Conservation (phyloP, 2,888 invertebrate species). For the Yponomeuta sedellus region DNA sequence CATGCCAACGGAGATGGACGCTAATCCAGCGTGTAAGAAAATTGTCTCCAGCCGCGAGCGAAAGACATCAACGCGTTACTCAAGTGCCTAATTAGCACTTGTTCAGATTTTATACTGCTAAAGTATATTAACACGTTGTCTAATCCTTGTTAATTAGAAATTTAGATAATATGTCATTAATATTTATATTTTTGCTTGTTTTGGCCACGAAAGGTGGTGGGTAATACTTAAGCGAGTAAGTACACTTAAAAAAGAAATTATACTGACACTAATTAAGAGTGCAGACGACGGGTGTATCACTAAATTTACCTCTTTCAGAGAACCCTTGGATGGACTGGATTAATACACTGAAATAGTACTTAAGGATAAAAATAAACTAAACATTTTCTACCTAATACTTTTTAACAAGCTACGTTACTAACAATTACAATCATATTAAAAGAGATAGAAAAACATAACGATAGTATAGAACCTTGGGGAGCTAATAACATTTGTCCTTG, state of each 20-base stretch:
- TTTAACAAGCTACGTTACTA: not conserved
- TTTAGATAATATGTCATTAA: too few relatives aligned
- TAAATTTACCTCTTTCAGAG: too few relatives aligned
- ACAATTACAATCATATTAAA: not conserved
- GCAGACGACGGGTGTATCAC: too few relatives aligned
- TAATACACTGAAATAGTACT: too few relatives aligned
- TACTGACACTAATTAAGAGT: too few relatives aligned
- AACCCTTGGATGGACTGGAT: too few relatives aligned
- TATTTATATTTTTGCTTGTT: too few relatives aligned
- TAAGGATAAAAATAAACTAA: too few relatives aligned
- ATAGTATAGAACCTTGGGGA: not conserved
- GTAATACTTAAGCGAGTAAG: too few relatives aligned
- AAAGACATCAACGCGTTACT: constrained; percentile 72
- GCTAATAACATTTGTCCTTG: constrained; percentile 3
- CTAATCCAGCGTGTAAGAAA: not conserved
- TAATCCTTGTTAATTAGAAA: not conserved
- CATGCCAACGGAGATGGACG: too few relatives aligned
- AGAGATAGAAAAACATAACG: not conserved
- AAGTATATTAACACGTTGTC: not conserved
- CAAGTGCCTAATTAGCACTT: constrained; percentile 15
- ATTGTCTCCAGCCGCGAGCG: constrained; percentile 21
- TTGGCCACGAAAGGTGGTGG: too few relatives aligned
- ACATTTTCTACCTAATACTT: not conserved
- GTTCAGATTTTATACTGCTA: not conserved
- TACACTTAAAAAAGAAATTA: too few relatives aligned